phyloP scores from a whole-genome alignment of 2,888 invertebrate species.

The Gasteruption jaculator region DNA sequence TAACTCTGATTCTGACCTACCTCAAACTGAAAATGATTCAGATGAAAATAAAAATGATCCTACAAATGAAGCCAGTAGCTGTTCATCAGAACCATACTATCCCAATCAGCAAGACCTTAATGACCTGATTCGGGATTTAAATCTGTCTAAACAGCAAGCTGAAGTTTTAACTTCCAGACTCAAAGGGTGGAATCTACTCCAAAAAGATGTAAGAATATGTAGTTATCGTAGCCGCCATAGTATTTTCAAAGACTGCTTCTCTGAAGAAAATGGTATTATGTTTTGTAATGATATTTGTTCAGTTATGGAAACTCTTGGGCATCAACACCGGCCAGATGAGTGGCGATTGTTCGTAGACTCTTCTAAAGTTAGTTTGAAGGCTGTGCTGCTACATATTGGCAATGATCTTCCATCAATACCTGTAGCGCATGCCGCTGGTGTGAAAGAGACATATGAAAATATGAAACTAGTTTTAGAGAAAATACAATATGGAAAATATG shows the following conservation, averaged over 20 bases:
- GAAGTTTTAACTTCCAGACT: slow-evolving; percentile 5
- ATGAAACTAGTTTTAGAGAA: slow-evolving; percentile 6
- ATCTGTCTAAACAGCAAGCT: not conserved
- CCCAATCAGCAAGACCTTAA: slow-evolving; percentile 9
- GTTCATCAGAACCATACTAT: too few species aligned
- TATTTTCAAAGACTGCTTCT: slow-evolving; percentile 19
- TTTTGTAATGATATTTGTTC: slow-evolving; percentile 12
- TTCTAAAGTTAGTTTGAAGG: slow-evolving; percentile 16
- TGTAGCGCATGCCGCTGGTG: not conserved
- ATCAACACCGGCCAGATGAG: slow-evolving; percentile 16
- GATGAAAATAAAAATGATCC: too few species aligned
- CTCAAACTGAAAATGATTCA: not conserved
- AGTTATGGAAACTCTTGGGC: not conserved
- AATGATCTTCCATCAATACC: slow-evolving; percentile 8
- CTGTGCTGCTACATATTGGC: slow-evolving; percentile 11
- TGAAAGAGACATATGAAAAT: slow-evolving; percentile 13
- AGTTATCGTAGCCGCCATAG: slow-evolving; percentile 17
- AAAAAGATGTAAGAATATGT: slow-evolving; percentile 5
- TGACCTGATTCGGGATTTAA: slow-evolving; percentile 7
- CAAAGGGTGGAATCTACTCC: slow-evolving; percentile 4
- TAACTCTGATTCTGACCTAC: not conserved
- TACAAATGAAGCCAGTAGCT: slow-evolving; percentile 15
- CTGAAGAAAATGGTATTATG: slow-evolving; percentile 11
- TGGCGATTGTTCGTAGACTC: slow-evolving; percentile 22
- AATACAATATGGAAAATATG: slow-evolving; percentile 9